phyloP scores from a whole-genome alignment of 2,888 invertebrate genomes.

The Schizaphis graminum region DNA sequence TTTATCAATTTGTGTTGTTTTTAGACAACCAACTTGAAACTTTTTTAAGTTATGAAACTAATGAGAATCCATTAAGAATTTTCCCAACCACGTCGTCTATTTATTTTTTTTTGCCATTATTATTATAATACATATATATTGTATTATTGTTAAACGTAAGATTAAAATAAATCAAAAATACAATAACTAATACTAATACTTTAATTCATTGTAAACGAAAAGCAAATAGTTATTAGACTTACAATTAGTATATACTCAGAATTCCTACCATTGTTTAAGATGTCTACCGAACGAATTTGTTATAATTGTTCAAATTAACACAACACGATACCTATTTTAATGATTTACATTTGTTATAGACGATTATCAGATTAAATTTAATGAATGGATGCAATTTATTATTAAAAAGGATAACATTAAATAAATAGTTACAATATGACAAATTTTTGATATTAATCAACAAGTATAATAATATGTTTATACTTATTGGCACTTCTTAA shows the following conservation, averaged over 20 bases:
- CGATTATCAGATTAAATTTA: slow-evolving; percentile 24
- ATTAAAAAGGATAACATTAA: not conserved
- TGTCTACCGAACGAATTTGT: not conserved
- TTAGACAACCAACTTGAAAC: not conserved
- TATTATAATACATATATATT: too few species aligned
- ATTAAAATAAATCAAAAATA: slow-evolving; percentile 12
- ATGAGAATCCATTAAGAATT: slow-evolving; percentile 11
- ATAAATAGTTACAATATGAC: not conserved
- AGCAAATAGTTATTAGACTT: not conserved
- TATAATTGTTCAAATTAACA: slow-evolving; percentile 39
- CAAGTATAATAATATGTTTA: not conserved
- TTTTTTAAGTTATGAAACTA: slow-evolving; percentile 28
- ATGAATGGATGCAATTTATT: slow-evolving; percentile 42
- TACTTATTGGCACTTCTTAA: not conserved
- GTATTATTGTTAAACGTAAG: not conserved
- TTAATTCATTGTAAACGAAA: not conserved
- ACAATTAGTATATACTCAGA: slow-evolving; percentile 8
- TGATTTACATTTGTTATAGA: not conserved
- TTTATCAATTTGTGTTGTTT: slow-evolving; percentile 44
- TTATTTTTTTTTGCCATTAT: not conserved
- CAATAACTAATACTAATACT: not conserved
- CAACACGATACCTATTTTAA: not conserved
- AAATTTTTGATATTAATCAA: not conserved
- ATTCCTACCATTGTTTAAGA: not conserved
- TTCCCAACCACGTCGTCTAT: not conserved